phyloP scores from a whole-genome alignment of 2,888 invertebrate genomes.

The Ephialtes manifestator region DNA sequence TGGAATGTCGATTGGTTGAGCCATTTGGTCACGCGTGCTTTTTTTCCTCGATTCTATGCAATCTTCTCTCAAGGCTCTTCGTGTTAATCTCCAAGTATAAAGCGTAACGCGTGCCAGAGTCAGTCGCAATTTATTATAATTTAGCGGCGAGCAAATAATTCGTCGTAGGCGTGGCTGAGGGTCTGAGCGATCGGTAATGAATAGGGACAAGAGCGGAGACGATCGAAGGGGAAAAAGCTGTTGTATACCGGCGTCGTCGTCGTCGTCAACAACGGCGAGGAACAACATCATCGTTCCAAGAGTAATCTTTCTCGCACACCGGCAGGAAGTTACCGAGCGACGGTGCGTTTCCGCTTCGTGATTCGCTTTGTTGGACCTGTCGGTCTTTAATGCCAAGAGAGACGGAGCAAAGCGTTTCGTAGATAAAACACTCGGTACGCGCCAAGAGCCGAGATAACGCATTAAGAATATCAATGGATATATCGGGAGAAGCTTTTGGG shows the following conservation, averaged over 20 bases:
- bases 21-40: no score
- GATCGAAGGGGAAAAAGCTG: neutral
- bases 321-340: constrained; percentile 68
- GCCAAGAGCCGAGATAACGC: no score
- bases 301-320: constrained; percentile 9
- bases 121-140: constrained; percentile 16
- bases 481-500: no score
- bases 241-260: neutral
- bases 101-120: neutral
- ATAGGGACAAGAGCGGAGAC: neutral
- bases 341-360: constrained; percentile 67
- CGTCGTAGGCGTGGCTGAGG: neutral
- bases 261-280: neutral
- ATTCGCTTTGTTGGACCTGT: constrained; percentile 64
- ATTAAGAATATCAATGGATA: no score
- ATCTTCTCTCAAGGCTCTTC: neutral
- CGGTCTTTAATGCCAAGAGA: constrained; percentile 25
- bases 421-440: neutral
- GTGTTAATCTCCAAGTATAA: constrained; percentile 4
- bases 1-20: no score
- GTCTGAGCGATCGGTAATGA: neutral
- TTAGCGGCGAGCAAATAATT: neutral
- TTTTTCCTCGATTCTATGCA: no score
- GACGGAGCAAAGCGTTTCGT: constrained; percentile 7
- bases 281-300: neutral